These are phyloP conservation scores for Drosophila yakuba DNA, from an alignment of 1,140 invertebrate species.

Conservation along the genomic window DNA sequence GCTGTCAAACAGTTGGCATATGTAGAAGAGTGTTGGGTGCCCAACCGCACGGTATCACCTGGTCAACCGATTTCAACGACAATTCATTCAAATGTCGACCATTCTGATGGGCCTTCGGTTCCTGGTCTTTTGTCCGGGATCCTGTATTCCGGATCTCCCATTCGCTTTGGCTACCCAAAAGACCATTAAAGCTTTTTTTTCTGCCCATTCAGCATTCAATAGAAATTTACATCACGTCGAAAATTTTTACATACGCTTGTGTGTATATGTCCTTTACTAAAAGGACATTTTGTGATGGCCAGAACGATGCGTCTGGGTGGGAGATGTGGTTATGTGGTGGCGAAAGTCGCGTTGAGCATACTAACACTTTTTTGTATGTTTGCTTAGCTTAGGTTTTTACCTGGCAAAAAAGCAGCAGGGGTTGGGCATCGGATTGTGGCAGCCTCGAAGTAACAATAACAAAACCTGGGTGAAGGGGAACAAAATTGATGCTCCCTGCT, in stretches of 20 bases:
- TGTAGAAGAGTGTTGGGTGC: conserved; percentile 18
- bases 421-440: conserved; percentile 32
- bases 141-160: not conserved
- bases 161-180: conserved; percentile 52
- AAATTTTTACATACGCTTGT: conserved; percentile 66
- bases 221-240: conserved; percentile 82
- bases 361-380: conserved; percentile 76
- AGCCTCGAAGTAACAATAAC: conserved; percentile 68
- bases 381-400: conserved; percentile 67
- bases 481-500: conserved; percentile 11
- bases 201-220: conserved; percentile 82
- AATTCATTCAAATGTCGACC: conserved; percentile 68
- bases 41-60: conserved; percentile 23
- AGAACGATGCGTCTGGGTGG: not conserved
- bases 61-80: conserved; percentile 21
- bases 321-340: conserved; percentile 4
- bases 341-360: conserved; percentile 67
- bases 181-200: conserved; percentile 81
- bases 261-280: conserved; percentile 42
- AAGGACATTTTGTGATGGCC: conserved; percentile 70
- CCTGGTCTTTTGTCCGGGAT: conserved; percentile 27
- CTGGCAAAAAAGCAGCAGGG: conserved; percentile 46
- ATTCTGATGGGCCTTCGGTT: conserved; percentile 30
- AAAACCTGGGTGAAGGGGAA: conserved; percentile 41
- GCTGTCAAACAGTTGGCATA: conserved; percentile 13